Evolutionary conservation across 2,113 vertebrate genomes (phyloP), one percentile per base, ranked within the genome.

Genomic region (Arenaria interpres): DNA sequence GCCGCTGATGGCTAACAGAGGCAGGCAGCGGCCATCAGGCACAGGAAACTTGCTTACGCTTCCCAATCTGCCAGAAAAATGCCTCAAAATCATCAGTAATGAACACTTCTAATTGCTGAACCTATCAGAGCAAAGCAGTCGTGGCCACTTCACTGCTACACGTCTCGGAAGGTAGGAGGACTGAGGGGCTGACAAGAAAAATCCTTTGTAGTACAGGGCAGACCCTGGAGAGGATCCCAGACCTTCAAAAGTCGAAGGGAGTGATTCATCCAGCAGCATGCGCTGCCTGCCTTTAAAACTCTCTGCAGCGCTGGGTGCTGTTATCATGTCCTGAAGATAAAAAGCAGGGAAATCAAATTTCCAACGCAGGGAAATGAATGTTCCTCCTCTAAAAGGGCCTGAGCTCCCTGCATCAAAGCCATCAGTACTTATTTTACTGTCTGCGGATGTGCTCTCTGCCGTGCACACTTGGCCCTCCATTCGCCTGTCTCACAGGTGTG

Each of bases 311-410:
- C 37, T 90, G 20, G 54, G 12, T 64, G 71, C 74, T 10, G 5
- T 57, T 62, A n/a, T 79, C 71, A 3, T 4, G 9, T 68, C 57
- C 90, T 80, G 50, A 66, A 92, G 95, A 93, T 66, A 93, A 86
- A 90, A 94, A 77, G 45, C 91, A 85, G 67, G 82, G 78, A 94
- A 93, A 97, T 80, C 62, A 79, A 39, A 90, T 90, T 90, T 77
- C 57, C 85, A 94, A 0, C 0, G 7, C 48, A 59, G 82, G 82
- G 75, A 91, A 92, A 83, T 76, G 57, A 90, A 72, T 72, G 74
- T 76, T 91, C 57, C 39, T 82, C 9, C 88, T 76, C 71, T 13
- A 5, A 35, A 51, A 57, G 8, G 76, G 22, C 48, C 77, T 15
- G 63, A 88, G 66, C 37, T 82, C 30, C 77, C 56, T 35, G 20